Base-by-base conservation (phyloP, 2,888 invertebrate genomes). In the Asteroscopus sphinx region DNA sequence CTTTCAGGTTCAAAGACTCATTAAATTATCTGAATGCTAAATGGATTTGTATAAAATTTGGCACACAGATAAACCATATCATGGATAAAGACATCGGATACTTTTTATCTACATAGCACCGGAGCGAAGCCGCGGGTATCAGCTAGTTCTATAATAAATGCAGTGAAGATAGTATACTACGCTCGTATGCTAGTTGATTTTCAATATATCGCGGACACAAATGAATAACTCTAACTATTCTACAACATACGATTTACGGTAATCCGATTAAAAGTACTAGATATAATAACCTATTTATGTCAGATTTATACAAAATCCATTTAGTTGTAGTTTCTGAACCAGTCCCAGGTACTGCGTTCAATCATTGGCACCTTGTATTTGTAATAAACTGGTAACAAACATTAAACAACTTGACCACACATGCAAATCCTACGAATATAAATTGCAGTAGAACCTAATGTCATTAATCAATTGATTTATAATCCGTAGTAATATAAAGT, bases 331-430 rank as follows among this genome's bases (percentile, higher is more conserved):
- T 21, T 15, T 15, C 13, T 32, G 30, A 68, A 47, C 35, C 6
- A 47, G 33, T 44, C 28, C 7, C 25, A 26, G 37, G 37, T 13
- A 32, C 61, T 60, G 61, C 37, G 25, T 61, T 68, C 17, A 39
- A 52, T 64, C 68, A 68, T 26, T 60, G 53, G 53, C 61, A 44
- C 68, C 46, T 68, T 47, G 53, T 44, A 53, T 53, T 61, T 64
- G 32, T 47, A 61, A 46, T 44, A 46, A 53, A 39, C 42, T 61
- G n/a, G 35, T 64, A 62, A 62, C 62, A 64, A 64, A 61, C 47
- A 61, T 47, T 68, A 26, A 39, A 53, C 46, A 36, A 49, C 41
- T 37, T 59, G 60, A 61, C 36, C 59, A 63, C 59, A 48, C 44
- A 45, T 30, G 21, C 13, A 25, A 9, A 45, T 13, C 32, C 16